These are phyloP conservation scores for Charadrius vociferus DNA, from an alignment of 2,113 vertebrate species.

Conservation along the genomic window DNA sequence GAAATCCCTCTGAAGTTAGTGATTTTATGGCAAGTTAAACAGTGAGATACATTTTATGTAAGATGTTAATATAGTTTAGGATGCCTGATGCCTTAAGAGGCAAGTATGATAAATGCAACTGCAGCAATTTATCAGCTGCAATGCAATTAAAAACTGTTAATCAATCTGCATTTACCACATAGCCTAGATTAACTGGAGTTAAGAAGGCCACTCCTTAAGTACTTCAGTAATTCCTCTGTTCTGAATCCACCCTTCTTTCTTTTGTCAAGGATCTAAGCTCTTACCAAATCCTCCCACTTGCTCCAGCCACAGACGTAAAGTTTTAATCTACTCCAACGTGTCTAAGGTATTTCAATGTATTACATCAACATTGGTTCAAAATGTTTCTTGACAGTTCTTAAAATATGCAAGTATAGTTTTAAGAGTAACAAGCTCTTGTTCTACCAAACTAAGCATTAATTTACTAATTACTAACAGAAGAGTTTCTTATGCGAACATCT, in stretches of 20 bases:
- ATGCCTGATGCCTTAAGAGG: neutral
- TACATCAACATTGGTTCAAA: neutral
- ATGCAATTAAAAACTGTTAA: neutral
- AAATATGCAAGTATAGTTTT: neutral
- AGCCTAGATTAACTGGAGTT: neutral
- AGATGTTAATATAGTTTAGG: neutral
- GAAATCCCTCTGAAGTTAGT: neutral
- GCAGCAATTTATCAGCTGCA: neutral
- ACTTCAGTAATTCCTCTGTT: neutral
- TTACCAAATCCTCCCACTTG: constrained; percentile 4
- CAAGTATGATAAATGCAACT: neutral
- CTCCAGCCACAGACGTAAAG: neutral
- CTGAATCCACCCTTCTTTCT: neutral
- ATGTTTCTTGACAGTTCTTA: neutral
- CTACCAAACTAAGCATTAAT: neutral
- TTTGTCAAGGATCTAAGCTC: neutral
- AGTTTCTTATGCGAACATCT: neutral
- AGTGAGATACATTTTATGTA: neutral
- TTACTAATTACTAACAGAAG: neutral
- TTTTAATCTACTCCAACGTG: neutral
- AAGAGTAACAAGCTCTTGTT: neutral
- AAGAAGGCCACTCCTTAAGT: constrained; percentile 6
- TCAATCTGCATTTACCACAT: neutral
- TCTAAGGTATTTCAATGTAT: neutral
- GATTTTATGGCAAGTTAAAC: neutral